Base-by-base conservation (phyloP, 2,113 vertebrate genomes). In the Puffinus mauretanicus region DNA sequence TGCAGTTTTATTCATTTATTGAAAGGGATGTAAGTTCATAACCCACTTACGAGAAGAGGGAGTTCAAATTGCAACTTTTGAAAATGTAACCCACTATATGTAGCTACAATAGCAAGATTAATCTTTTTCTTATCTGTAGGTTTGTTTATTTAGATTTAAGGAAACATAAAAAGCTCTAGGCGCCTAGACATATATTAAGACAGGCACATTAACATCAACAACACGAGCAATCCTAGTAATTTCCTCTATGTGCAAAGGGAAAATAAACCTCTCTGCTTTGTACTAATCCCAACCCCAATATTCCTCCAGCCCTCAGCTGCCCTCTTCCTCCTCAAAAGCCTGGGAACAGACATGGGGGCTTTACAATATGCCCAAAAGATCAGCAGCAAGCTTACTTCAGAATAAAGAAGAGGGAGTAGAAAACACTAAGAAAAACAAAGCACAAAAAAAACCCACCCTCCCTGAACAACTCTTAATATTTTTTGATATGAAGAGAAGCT, bases 221-320 rank as follows among this genome's bases (percentile, higher is more conserved):
- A 42, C 38, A 90, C 0, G 3, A 76, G 42, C 52, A 85, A 69
- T 64, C 82, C 62, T 79, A 72, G 61, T 88, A 92, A 95, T 95
- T 95, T 96, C 94, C 96, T 96, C 70, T 60, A 38, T 60, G 46
- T 88, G 70, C 52, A 90, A 82, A 93, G 60, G 51, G 73, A 94
- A 95, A 94, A 88, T 44, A 92, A 94, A 94, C 22, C 11, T 82
- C 91, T 93, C 61, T 94, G 52, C 71, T 82, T 22, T 29, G 64
- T 64, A 82, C 52, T 96, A 95, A 95, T 93, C 82, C 78, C 61
- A 92, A 40, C 3, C 6, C 70, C 1, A 85, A 51, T 78, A 76
- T 71, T 90, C 11, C 71, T 38, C 52, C 42, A 82, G 61, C 82
- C 82, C 88, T 80, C 61, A 85, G 75, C 61, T 92, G 75, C 61